Evolutionary conservation across 2,888 invertebrate genomes (phyloP), one percentile per base, ranked within the genome.

Genomic region (Macropis europaea): DNA sequence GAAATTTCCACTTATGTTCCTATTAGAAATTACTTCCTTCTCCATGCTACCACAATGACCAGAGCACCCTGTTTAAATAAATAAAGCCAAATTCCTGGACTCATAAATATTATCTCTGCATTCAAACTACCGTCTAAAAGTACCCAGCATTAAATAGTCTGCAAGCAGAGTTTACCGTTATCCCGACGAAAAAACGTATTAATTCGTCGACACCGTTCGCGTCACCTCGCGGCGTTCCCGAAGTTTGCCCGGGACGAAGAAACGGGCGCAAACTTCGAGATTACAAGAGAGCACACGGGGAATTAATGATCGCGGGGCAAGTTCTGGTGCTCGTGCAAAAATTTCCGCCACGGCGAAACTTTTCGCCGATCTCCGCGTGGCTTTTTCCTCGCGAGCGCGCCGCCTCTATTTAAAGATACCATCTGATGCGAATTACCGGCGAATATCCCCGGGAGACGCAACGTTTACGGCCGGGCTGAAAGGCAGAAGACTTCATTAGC

Each of bases 391-490:
- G 45, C 15, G 52, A 50, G 34, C 36, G 52, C 34, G 22, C 43
- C 7, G 34, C 54, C 57, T 71, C 73, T 77, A 79, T 79, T 80
- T 79, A 73, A 79, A 79, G 79, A 77, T 79, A 75, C 66, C 67
- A 75, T 80, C 79, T 59, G 70, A 72, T 42, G 75, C 60, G 66
- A 71, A 76, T 72, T 72, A 73, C 60, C 71, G 52, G 36, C 42
- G 66, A 73, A 76, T 62, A 76, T 71, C 64, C 77, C 52, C 54
- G 26, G 50, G 75, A 61, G 77, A 66, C 75, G 53, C 45, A 26
- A 45, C 53, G 64, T 50, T 67, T 76, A 79, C 74, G 66, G 69
- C 40, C 68, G 40, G 60, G 34, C 64, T 60, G 72, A 77, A 77
- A 68, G 72, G 38, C 61, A 43, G 53, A 60, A 73, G 64, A 74